phyloP scores from a whole-genome alignment of 23 tunicate species.

The Halocynthia aurantium region DNA sequence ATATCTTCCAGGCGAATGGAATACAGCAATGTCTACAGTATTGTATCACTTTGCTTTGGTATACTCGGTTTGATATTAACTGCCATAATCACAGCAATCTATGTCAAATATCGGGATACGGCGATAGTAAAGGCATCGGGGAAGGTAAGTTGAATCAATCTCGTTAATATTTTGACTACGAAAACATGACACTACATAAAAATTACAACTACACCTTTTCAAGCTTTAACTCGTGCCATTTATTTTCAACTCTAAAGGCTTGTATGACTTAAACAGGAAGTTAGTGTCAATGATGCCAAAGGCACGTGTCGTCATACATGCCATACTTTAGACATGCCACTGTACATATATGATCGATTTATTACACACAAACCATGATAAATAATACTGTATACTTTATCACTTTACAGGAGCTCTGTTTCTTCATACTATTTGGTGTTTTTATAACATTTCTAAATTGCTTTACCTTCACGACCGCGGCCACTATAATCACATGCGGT shows the following conservation, averaged over 20 bases:
- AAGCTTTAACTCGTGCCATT: no score
- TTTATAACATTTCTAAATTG: conserved; percentile 25
- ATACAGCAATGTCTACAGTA: conserved; percentile 21
- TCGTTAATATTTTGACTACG: neutral
- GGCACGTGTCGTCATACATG: no score
- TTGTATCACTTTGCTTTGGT: conserved; percentile 32
- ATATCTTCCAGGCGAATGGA: neutral
- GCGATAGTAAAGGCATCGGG: conserved; percentile 73
- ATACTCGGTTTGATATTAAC: conserved; percentile 31
- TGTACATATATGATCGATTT: no score
- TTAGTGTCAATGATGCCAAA: no score
- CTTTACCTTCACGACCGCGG: conserved; percentile 22
- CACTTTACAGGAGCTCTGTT: conserved; percentile 49
- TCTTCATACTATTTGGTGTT: conserved; percentile 37
- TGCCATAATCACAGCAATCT: conserved; percentile 16
- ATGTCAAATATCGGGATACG: conserved; percentile 22
- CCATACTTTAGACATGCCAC: no score
- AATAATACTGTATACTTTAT: neutral
- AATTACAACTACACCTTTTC: no score
- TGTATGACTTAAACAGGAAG: no score
- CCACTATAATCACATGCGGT: conserved; percentile 19
- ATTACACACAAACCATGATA: no score
- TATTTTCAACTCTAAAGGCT: no score
- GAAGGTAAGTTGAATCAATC: conserved; percentile 17
- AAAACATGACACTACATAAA: no score